Evolutionary conservation across 2,797 vertebrate species (phyloP).

Genomic region (Mustela erminea): DNA sequence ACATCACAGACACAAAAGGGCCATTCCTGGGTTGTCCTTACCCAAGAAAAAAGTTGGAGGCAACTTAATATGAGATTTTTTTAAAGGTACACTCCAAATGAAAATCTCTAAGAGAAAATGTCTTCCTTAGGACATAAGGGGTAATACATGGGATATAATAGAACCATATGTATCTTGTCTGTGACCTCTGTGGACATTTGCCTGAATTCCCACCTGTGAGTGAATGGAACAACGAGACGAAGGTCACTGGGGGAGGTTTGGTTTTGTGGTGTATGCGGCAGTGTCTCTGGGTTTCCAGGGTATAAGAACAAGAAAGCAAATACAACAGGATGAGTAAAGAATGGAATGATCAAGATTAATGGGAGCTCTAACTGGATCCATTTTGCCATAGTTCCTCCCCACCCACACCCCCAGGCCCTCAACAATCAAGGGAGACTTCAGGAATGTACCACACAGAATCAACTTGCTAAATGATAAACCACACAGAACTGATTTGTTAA

Average conservation of each 20-base stretch:
- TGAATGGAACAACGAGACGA: constrained; percentile 57
- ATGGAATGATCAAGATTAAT: constrained; percentile 81
- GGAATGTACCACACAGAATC: constrained; percentile 87
- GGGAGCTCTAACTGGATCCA: constrained; percentile 74
- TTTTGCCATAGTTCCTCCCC: constrained; percentile 52
- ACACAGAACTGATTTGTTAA: constrained; percentile 81
- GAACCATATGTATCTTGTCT: constrained; percentile 56
- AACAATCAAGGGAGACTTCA: constrained; percentile 78
- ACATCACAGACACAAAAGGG: constrained; percentile 78
- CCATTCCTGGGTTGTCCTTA: constrained; percentile 48
- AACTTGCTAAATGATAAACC: constrained; percentile 84
- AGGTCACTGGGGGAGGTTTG: constrained; percentile 66
- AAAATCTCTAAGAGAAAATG: constrained; percentile 81
- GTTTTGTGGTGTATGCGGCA: constrained; percentile 68
- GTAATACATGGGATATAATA: constrained; percentile 73
- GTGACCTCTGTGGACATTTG: constrained; percentile 7
- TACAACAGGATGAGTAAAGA: constrained; percentile 66
- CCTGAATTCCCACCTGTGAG: constrained; percentile 76
- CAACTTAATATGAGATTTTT: constrained; percentile 76
- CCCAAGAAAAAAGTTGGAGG: constrained; percentile 70
- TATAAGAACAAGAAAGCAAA: constrained; percentile 36
- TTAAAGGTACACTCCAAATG: constrained; percentile 77
- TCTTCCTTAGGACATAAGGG: constrained; percentile 66
- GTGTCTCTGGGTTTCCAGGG: constrained; percentile 45
- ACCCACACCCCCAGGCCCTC: constrained; percentile 65